phyloP scores from a whole-genome alignment of 2,797 vertebrate species.

The Carapus acus region DNA sequence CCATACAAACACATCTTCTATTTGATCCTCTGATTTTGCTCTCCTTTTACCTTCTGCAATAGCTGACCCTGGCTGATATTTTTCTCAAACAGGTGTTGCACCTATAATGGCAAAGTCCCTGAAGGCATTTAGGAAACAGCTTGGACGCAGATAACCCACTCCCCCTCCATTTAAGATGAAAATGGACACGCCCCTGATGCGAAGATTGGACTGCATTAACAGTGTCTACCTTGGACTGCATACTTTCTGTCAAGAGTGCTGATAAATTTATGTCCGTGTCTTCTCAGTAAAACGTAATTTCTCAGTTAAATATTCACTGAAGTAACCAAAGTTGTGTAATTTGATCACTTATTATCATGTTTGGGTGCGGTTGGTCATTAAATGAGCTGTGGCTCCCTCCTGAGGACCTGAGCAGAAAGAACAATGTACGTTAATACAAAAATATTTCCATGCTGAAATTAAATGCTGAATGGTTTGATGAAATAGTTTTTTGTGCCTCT shows the following conservation, averaged over 20 bases:
- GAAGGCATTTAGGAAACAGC: slow-evolving; percentile 76
- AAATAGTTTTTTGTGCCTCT: too few relatives aligned
- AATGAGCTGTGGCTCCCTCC: slow-evolving; percentile 59
- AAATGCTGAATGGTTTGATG: too few relatives aligned
- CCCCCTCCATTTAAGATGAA: not conserved
- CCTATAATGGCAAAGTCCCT: slow-evolving; percentile 88
- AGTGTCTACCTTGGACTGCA: too few relatives aligned
- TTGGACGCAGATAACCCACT: slow-evolving; percentile 65
- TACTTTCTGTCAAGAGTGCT: too few relatives aligned
- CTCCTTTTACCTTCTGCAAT: not conserved
- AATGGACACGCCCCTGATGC: too few relatives aligned
- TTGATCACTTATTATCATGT: slow-evolving; percentile 13
- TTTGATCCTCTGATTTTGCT: too few relatives aligned
- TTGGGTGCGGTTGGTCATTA: slow-evolving; percentile 2
- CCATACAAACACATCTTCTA: too few relatives aligned
- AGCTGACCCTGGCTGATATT: not conserved
- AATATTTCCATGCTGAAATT: too few relatives aligned
- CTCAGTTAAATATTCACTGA: slow-evolving; percentile 53
- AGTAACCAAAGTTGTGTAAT: slow-evolving; percentile 32
- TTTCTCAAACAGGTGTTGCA: slow-evolving; percentile 71
- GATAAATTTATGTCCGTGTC: too few relatives aligned
- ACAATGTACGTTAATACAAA: too few relatives aligned
- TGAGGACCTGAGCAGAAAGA: slow-evolving; percentile 19
- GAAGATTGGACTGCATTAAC: too few relatives aligned
- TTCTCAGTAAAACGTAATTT: too few relatives aligned